A percentile compares a stretch with the other conserved stretches of the same genome.
These are phyloP conservation scores for Lasioglossum baleicum DNA, from an alignment of 1,140 invertebrate species.

Conservation along the genomic window DNA sequence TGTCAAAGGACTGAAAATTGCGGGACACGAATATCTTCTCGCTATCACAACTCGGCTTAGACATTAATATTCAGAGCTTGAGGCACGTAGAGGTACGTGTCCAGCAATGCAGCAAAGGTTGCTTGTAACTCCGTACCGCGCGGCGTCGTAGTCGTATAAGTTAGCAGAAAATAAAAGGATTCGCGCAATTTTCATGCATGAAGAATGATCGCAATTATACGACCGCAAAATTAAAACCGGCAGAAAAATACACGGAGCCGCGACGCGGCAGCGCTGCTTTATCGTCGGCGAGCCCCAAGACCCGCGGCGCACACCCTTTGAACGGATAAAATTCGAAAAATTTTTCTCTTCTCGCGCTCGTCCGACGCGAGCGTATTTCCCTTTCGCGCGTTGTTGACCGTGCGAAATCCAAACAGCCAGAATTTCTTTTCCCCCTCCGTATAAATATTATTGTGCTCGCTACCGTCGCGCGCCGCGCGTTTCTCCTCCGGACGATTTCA, in stretches of 20 bases:
- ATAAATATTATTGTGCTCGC: not conserved
- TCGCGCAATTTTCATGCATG: slow-evolving; percentile 8
- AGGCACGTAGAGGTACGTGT: slow-evolving; percentile 35
- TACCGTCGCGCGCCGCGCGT: too few relatives aligned
- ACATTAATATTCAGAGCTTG: slow-evolving; percentile 32
- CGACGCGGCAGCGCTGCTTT: not conserved
- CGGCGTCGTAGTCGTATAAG: not conserved
- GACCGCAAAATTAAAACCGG: not conserved
- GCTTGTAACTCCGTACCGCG: not conserved
- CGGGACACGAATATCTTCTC: not conserved
- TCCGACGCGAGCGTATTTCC: not conserved
- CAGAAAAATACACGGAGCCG: not conserved
- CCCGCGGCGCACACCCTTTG: not conserved
- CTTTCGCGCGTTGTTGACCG: not conserved
- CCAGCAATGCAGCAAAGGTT: slow-evolving; percentile 8
- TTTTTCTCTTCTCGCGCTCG: not conserved
- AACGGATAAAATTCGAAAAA: not conserved
- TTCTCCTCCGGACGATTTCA: too few relatives aligned
- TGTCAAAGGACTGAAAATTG: slow-evolving; percentile 8
- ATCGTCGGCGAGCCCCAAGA: too few relatives aligned
- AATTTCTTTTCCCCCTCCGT: not conserved
- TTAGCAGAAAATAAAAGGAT: slow-evolving; percentile 18
- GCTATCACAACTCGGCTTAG: slow-evolving; percentile 17
- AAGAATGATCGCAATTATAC: not conserved
- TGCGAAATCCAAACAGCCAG: not conserved